Evolutionary conservation across 2,888 invertebrate genomes (phyloP).

Genomic region (Drosophila gaucha): DNA sequence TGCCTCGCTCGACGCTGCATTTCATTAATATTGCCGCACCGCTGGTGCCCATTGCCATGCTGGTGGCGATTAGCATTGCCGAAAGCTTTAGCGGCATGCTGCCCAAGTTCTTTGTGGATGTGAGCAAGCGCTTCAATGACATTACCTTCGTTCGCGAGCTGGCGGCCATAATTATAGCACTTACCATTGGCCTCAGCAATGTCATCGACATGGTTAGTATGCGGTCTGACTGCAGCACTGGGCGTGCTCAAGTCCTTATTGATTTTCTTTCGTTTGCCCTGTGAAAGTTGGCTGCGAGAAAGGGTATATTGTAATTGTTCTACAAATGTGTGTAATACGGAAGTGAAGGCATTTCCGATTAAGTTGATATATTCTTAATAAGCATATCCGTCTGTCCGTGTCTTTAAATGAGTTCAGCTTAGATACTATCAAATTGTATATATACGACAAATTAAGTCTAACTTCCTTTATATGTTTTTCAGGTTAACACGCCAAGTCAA

Average conservation of each 20-base stretch:
- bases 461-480: background rate
- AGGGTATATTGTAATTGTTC: background rate
- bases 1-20: constrained; percentile 85
- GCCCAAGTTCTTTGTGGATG: constrained; percentile 85
- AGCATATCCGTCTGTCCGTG: background rate
- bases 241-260: constrained; percentile 24
- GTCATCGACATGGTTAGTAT: constrained; percentile 87
- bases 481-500: background rate
- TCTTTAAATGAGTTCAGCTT: too few relatives aligned
- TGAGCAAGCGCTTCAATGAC: constrained; percentile 87
- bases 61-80: constrained; percentile 84
- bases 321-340: background rate
- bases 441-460: background rate
- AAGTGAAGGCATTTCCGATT: background rate
- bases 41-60: constrained; percentile 80
- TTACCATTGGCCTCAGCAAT: constrained; percentile 87
- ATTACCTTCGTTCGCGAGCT: constrained; percentile 86
- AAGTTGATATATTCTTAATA: background rate
- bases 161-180: constrained; percentile 86
- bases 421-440: background rate
- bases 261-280: constrained; percentile 15
- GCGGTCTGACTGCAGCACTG: background rate
- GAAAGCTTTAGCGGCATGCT: constrained; percentile 84
- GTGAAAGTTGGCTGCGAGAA: background rate
- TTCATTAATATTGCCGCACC: constrained; percentile 82